phyloP scores from a whole-genome alignment of 2,113 vertebrate species.

The Labrus mixtus region DNA sequence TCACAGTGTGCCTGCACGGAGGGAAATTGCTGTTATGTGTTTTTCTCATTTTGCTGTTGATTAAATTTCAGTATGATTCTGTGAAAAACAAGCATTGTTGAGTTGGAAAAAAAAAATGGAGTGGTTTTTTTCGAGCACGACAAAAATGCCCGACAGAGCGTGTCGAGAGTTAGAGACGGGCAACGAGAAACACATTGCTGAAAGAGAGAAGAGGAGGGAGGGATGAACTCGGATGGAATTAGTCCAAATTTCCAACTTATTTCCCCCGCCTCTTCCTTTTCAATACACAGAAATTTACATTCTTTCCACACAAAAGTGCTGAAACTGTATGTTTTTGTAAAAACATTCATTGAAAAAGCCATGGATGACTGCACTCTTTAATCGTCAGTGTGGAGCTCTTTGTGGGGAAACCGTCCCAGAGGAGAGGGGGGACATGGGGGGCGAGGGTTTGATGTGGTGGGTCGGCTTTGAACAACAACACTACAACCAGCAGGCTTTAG shows the following conservation, averaged over 20 bases:
- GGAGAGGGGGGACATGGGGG: constrained; percentile 3
- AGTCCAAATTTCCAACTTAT: constrained; percentile 74
- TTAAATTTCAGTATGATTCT: constrained; percentile 65
- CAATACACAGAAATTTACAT: constrained; percentile 77
- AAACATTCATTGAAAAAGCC: constrained; percentile 60
- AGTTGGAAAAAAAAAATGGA: constrained; percentile 38
- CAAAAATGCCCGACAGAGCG: constrained; percentile 69
- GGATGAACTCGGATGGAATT: constrained; percentile 67
- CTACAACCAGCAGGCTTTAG: constrained; percentile 27
- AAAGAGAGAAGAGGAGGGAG: constrained; percentile 49
- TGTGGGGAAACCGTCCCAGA: constrained; percentile 19
- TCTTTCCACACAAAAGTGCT: constrained; percentile 79
- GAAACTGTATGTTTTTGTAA: constrained; percentile 59
- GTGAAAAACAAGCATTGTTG: constrained; percentile 33
- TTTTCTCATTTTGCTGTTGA: constrained; percentile 67
- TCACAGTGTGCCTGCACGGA: constrained; percentile 57
- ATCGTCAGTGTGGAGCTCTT: constrained; percentile 52
- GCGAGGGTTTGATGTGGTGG: constrained; percentile 20
- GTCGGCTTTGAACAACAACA: constrained; percentile 41
- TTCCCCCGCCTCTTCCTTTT: constrained; percentile 36
- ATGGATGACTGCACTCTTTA: constrained; percentile 41
- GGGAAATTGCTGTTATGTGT: constrained; percentile 62
- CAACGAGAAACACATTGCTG: constrained; percentile 82
- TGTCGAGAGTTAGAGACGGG: constrained; percentile 69
- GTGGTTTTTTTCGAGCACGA: constrained; percentile 69